A percentile compares a stretch with the other conserved stretches of the same genome.
Evolutionary conservation across 2,113 vertebrate species (phyloP).

Genomic region (Grallaria varia): DNA sequence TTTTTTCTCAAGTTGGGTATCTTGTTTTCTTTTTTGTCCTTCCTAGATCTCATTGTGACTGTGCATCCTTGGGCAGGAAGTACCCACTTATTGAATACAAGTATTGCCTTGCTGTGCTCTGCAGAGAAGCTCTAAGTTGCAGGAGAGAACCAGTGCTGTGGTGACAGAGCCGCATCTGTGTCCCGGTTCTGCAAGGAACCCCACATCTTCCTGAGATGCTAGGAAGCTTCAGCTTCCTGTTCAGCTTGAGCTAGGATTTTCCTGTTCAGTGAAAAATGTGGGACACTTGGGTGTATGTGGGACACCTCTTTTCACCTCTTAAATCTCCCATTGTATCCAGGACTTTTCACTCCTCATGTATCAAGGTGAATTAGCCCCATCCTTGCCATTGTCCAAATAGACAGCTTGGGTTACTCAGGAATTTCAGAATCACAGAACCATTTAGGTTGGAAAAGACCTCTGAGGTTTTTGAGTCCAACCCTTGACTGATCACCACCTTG

Average conservation of each 20-base stretch:
- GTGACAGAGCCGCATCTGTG: rapidly evolving
- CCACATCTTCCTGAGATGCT: background rate
- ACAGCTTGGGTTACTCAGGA: background rate
- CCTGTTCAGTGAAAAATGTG: background rate
- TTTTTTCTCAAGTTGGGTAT: background rate
- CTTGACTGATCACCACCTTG: background rate
- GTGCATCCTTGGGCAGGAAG: background rate
- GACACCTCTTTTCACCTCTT: background rate
- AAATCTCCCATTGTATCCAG: background rate
- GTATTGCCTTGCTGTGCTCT: background rate
- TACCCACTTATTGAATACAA: background rate
- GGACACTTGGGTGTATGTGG: background rate
- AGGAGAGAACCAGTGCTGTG: background rate
- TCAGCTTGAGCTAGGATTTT: background rate
- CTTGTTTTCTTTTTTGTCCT: background rate
- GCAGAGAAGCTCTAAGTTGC: background rate
- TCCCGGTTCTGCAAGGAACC: background rate
- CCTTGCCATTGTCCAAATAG: background rate
- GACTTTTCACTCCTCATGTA: background rate
- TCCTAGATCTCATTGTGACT: background rate
- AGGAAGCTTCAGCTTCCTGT: background rate
- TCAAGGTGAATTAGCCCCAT: background rate
- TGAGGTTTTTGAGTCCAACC: background rate
- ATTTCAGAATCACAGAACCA: background rate
- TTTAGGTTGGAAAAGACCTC: background rate